Conservation (phyloP, 2,888 invertebrate species). For the Melinopterus prodromus region DNA sequence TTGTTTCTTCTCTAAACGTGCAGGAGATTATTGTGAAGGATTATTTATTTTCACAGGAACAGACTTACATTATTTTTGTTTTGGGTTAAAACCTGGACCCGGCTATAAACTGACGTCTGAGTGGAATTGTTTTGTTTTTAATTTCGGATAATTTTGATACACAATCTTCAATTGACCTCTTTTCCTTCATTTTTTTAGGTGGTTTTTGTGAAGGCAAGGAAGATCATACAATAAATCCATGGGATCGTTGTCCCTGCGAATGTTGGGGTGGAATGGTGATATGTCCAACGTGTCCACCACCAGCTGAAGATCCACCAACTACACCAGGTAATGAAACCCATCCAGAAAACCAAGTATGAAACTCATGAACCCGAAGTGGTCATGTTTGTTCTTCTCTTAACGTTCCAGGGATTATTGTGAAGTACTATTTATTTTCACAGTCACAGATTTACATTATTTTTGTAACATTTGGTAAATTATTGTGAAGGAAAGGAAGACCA, state of each 20-base stretch:
- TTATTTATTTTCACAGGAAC: too few species aligned
- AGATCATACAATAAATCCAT: constrained; percentile 9
- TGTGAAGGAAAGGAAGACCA: constrained; percentile 14
- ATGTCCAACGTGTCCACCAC: neutral
- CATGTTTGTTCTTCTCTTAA: neutral
- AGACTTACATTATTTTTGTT: too few species aligned
- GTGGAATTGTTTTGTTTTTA: too few species aligned
- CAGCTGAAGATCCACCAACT: neutral
- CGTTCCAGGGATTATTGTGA: neutral
- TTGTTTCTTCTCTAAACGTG: neutral
- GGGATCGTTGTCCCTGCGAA: neutral
- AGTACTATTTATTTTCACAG: neutral
- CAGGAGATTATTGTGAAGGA: neutral
- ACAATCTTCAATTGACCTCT: too few species aligned
- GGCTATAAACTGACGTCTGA: too few species aligned
- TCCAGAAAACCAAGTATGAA: too few species aligned
- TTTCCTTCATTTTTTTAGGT: neutral
- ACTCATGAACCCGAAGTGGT: neutral
- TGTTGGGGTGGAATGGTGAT: neutral
- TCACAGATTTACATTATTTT: neutral
- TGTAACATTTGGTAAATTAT: neutral
- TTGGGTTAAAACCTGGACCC: too few species aligned
- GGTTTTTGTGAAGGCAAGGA: neutral
- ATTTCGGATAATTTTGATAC: too few species aligned
- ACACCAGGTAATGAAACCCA: neutral